Base-by-base conservation (phyloP, 1,140 invertebrate species). In the Heliconius hermathena region DNA sequence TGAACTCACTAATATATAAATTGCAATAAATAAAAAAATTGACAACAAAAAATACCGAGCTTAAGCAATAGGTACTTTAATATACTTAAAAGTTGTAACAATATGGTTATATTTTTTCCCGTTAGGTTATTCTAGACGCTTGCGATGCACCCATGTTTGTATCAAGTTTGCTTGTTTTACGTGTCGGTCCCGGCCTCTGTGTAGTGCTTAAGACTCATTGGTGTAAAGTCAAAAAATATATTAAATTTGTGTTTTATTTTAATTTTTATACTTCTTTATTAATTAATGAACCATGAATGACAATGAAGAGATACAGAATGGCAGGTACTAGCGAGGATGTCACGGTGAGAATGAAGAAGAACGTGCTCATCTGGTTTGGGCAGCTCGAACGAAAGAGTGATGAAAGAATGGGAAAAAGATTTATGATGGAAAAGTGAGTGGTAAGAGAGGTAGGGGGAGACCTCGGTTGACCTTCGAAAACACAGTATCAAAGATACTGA, bases 101-200 rank as follows among this genome's bases (percentile, higher is more conserved):
- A 66, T 66, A 66, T 29, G 60, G 26, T n/a, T 18, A 16, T 18
- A 6, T 29, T 66, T 52, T 74, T 75, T 79, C 71, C 73, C 70
- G 66, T 80, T 76, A 80, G 46, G 49, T 60, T 76, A 46, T 74
- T 57, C 60, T 73, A 76, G 70, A 41, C 74, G 77, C 81, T 72
- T 78, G 52, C 77, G 81, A 75, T 79, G 81, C 77, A 79, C 74
- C 60, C 41, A 76, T 82, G 77, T 79, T 79, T 78, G 75, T 78
- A 76, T 76, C 73, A 77, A 78, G 74, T 78, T 82, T 82, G 74
- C 81, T 82, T 79, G 78, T 76, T 80, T 76, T 80, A 82, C 77
- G 77, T 66, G 81, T 82, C 81, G 77, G 81, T 66, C 74, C 22
- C 76, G 70, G 81, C 74, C 77, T 82, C 74, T 74, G 75, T 46